These are phyloP conservation scores for Dermochelys coriacea DNA, from an alignment of 2,797 vertebrate genomes.

Conservation along the genomic window DNA sequence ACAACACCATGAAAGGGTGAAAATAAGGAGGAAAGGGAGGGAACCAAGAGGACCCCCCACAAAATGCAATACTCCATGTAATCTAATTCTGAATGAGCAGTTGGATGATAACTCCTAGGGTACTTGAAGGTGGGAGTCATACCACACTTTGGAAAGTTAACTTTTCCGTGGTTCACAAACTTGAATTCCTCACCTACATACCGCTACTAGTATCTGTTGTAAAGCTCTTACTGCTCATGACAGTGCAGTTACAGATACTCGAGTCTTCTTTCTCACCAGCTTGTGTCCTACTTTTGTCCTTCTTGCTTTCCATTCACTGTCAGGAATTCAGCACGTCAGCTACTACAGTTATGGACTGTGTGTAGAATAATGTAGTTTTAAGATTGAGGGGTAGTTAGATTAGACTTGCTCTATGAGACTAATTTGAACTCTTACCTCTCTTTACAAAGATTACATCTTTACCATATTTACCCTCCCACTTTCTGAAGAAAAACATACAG, in stretches of 20 bases:
- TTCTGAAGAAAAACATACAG: not conserved
- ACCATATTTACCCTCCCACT: not conserved
- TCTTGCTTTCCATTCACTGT: too few species aligned
- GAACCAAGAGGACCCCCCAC: not conserved
- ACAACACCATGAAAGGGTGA: not conserved
- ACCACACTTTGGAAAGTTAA: accelerated
- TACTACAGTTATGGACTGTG: not conserved
- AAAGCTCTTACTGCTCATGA: not conserved
- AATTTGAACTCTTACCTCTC: not conserved
- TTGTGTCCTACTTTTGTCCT: not conserved
- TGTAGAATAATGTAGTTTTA: not conserved
- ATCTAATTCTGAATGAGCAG: not conserved
- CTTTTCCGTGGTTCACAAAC: not conserved
- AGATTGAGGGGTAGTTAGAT: not conserved
- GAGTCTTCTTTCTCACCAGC: not conserved
- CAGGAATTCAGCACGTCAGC: not conserved
- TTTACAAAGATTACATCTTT: not conserved
- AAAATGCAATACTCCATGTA: not conserved
- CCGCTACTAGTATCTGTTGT: not conserved
- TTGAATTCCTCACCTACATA: not conserved
- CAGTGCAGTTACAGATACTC: not conserved
- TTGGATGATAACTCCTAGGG: accelerated
- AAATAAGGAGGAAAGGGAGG: not conserved
- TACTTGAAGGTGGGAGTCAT: not conserved
- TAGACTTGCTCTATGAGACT: not conserved